A percentile compares a stretch with the other conserved stretches of the same genome.
Evolutionary conservation across 2,888 invertebrate species (phyloP).

Genomic region (Acrobasis repandana): DNA sequence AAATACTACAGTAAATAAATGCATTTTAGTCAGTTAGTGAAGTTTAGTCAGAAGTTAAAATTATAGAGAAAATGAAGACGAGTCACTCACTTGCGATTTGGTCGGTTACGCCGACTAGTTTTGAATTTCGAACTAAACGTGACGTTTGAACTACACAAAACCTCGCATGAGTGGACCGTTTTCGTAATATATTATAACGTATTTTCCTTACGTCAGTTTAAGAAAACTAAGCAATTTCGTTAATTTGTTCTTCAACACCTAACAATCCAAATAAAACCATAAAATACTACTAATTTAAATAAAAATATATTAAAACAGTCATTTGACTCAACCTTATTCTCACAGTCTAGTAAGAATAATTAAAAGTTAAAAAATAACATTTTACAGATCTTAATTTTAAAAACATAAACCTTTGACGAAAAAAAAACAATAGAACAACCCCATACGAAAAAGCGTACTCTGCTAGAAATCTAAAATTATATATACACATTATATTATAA

Average conservation of each 20-base stretch:
- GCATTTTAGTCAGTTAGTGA: neutral
- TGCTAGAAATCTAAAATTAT: too few relatives aligned
- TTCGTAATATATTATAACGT: too few relatives aligned
- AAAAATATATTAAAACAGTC: neutral
- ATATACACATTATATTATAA: too few relatives aligned
- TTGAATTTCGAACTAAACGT: too few relatives aligned
- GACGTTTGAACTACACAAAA: too few relatives aligned
- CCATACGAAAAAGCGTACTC: too few relatives aligned
- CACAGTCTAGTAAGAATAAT: neutral
- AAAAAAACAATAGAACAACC: too few relatives aligned
- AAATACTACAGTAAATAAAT: neutral
- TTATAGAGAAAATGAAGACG: too few relatives aligned
- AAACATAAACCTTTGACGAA: too few relatives aligned
- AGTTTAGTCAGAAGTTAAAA: neutral
- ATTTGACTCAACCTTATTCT: neutral
- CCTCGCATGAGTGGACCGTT: too few relatives aligned
- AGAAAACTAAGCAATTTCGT: conserved; percentile 2
- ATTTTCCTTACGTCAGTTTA: neutral
- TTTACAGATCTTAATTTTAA: neutral
- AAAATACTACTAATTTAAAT: neutral
- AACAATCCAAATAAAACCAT: neutral
- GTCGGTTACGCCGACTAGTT: too few relatives aligned
- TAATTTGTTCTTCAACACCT: conserved; percentile 1
- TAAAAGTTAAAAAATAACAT: neutral
- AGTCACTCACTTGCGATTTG: too few relatives aligned